Base-by-base conservation (phyloP, 2,113 vertebrate species). In the Bujurquina vittata region DNA sequence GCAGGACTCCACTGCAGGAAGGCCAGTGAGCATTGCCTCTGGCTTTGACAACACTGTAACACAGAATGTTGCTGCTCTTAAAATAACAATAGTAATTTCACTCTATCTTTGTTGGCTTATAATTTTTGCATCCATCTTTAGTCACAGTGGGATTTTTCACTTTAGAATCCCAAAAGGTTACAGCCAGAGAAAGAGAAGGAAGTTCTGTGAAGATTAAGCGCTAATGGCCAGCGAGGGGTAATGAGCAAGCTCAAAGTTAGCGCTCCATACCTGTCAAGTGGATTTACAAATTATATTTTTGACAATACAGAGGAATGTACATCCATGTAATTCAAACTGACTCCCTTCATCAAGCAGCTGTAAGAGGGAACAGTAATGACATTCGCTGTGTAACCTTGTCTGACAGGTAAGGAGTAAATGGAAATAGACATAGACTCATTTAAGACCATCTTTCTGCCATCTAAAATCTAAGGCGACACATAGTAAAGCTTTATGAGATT, bases 271-370 rank as follows among this genome's bases (percentile, higher is more conserved):
- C 83, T 82, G 81, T 91, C 87, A 57, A 58, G 74, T 55, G 43
- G 75, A 91, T 84, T 90, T 87, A 90, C 29, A 14, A 74, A 79
- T 59, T 73, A 77, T 57, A 26, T 77, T 85, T 85, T 76, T 57
- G 77, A 57, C 59, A 79, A 55, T 69, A 80, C 3, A 58, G 79
- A 73, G 18, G 1, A 73, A 52, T 56, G 56, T 56, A 83, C 33
- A 72, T 83, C 79, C 55, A 46, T 89, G 85, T 85, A 78, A 90
- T 89, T 79, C 77, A 86, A 83, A 85, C 61, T 6, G 79, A 90
- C 81, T 63, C 20, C 60, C 77, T 67, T 81, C 78, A 76, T 87
- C 80, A 67, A 65, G 74, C 86, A 86, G 74, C 75, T 55, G 49
- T 65, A 78, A 54, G 75, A 14, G 2, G 20, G 15, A 75, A 73